Percentiles rank a stretch among this genome's conserved stretches.
These are phyloP conservation scores for Olivierus martensii DNA, from an alignment of 1,140 invertebrate species.

Conservation along the genomic window DNA sequence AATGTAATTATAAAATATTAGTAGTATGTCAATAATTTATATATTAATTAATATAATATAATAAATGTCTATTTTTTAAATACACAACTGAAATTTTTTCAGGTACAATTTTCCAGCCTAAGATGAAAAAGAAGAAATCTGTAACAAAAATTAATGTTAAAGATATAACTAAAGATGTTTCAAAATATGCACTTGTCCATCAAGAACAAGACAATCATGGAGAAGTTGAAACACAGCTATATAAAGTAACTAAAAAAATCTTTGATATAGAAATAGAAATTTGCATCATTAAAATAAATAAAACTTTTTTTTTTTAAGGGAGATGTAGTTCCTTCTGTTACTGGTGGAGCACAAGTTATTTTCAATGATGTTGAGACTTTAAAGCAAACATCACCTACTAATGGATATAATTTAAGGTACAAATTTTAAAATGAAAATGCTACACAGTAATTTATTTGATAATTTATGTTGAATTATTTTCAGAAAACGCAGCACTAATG, in stretches of 20 bases:
- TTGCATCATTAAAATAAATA: too few species aligned
- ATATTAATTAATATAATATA: too few species aligned
- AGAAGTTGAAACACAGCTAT: slow-evolving; percentile 79
- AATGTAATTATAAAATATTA: too few species aligned
- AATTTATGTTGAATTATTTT: too few species aligned
- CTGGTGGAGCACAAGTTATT: slow-evolving; percentile 86
- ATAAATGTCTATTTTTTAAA: slow-evolving; percentile 36
- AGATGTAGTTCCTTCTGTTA: slow-evolving; percentile 78
- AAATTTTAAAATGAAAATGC: too few species aligned
- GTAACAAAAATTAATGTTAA: slow-evolving; percentile 57
- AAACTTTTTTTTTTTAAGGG: slow-evolving; percentile 42
- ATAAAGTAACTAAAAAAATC: slow-evolving; percentile 49
- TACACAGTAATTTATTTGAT: too few species aligned
- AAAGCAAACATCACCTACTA: slow-evolving; percentile 61
- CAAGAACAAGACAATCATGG: slow-evolving; percentile 83
- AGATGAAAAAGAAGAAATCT: slow-evolving; percentile 64
- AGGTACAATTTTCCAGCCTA: slow-evolving; percentile 77
- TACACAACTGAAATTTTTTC: too few species aligned
- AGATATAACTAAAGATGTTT: slow-evolving; percentile 58
- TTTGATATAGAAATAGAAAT: too few species aligned
- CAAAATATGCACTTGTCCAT: slow-evolving; percentile 79
- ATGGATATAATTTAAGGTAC: slow-evolving; percentile 9
- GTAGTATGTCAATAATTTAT: too few species aligned
- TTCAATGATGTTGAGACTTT: slow-evolving; percentile 90
- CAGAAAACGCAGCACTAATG: too few species aligned